Conservation (phyloP, 1,140 invertebrate genomes). For the Calliphora vicina region DNA sequence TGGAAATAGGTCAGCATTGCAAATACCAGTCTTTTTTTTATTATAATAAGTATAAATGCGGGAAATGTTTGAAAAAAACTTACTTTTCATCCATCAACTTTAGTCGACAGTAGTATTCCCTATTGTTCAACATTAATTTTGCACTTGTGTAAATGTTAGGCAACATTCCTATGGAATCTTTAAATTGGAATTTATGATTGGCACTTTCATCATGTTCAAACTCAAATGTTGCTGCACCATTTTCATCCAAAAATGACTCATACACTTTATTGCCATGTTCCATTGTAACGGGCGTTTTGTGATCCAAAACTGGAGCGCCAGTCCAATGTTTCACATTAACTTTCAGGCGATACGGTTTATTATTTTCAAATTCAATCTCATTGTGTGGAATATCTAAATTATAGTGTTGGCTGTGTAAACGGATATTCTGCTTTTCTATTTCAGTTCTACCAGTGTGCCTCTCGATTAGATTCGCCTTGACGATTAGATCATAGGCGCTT, state of each 20-base stretch:
- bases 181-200: neutral
- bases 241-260: slow-evolving; percentile 68
- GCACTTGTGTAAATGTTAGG: neutral
- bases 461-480: neutral
- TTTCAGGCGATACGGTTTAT: neutral
- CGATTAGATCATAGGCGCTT: neutral
- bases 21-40: too few relatives aligned
- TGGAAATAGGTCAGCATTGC: too few relatives aligned
- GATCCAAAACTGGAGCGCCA: neutral
- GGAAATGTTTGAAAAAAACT: slow-evolving; percentile 42
- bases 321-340: neutral
- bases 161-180: neutral
- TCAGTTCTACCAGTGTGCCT: neutral
- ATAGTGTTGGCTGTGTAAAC: neutral
- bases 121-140: neutral
- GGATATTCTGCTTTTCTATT: neutral
- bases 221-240: slow-evolving; percentile 83
- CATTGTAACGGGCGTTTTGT: neutral
- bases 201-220: slow-evolving; percentile 81
- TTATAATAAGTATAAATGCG: slow-evolving; percentile 20
- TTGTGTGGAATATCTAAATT: neutral
- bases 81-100: slow-evolving; percentile 41
- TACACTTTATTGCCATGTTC: neutral
- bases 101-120: neutral
- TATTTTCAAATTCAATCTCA: neutral